A percentile compares a stretch with the other conserved stretches of the same genome.
Conservation (phyloP, 30 jellyfish, hydroid and myxozoan species). For the Aurelia coerulea region DNA sequence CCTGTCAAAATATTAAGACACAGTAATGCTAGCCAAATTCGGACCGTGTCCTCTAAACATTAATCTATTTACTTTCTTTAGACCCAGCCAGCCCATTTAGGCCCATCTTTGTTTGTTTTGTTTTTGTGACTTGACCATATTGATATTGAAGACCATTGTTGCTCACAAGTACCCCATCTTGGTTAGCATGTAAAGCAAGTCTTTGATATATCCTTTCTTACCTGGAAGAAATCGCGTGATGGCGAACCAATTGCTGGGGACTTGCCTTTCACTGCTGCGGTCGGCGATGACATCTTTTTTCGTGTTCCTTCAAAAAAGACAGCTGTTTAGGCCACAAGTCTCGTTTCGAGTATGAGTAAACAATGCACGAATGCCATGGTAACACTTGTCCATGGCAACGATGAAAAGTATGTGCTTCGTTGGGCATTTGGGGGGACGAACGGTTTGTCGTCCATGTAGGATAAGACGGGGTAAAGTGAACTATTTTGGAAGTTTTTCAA, state of each 20-base stretch:
- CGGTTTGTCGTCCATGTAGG: too few species aligned
- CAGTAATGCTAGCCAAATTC: too few species aligned
- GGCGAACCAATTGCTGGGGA: neutral
- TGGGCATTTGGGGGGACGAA: too few species aligned
- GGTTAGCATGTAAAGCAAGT: neutral
- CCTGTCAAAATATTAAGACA: too few species aligned
- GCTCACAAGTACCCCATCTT: neutral
- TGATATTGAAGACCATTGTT: neutral
- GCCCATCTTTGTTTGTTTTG: too few species aligned
- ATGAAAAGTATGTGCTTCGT: too few species aligned
- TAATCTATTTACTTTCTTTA: too few species aligned
- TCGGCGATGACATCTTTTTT: slow-evolving; percentile 2
- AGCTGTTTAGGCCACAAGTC: neutral
- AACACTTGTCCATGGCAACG: neutral
- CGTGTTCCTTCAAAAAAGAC: neutral
- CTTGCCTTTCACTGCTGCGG: neutral
- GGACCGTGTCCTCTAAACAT: too few species aligned
- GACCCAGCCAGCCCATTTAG: too few species aligned
- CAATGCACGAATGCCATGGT: neutral
- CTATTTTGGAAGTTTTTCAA: too few species aligned
- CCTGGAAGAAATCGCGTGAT: neutral
- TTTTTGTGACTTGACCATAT: too few species aligned
- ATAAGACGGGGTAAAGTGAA: too few species aligned
- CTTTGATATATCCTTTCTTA: neutral
- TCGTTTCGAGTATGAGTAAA: neutral